phyloP scores from a whole-genome alignment of 2,888 invertebrate genomes.

The Bombylius major region DNA sequence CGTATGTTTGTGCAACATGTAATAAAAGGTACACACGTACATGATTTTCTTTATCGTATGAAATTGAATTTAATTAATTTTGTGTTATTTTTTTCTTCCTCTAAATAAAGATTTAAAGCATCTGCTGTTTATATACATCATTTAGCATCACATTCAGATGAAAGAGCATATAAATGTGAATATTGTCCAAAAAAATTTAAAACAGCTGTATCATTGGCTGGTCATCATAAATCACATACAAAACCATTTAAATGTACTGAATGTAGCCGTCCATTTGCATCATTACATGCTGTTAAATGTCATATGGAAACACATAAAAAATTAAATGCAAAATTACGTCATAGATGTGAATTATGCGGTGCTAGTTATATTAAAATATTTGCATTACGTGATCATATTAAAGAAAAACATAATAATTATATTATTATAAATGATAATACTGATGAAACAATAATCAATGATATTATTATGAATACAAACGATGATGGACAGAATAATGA shows the following conservation, averaged over 20 bases:
- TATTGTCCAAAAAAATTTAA: conserved; percentile 69
- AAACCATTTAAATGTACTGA: conserved; percentile 67
- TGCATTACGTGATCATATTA: conserved; percentile 60
- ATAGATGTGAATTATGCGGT: conserved; percentile 56
- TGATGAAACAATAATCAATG: background rate
- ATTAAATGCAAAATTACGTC: conserved; percentile 52
- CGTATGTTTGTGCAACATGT: conserved; percentile 60
- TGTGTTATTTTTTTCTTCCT: conserved; percentile 3
- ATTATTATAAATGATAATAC: conserved; percentile 6
- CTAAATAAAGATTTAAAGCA: conserved; percentile 51
- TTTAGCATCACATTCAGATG: conserved; percentile 58
- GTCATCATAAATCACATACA: conserved; percentile 68
- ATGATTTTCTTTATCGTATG: background rate
- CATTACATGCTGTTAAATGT: conserved; percentile 59
- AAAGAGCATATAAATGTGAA: conserved; percentile 62
- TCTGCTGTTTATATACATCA: conserved; percentile 71
- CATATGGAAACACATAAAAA: conserved; percentile 64
- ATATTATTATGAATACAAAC: background rate
- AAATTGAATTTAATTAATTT: background rate
- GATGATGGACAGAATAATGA: background rate
- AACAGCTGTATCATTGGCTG: conserved; percentile 64
- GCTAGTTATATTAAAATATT: conserved; percentile 64
- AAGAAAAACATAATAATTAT: conserved; percentile 43
- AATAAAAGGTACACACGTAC: conserved; percentile 40
- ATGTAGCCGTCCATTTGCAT: conserved; percentile 66